Conservation (phyloP, 2,113 vertebrate species). For the Nerophis lumbriciformis region DNA sequence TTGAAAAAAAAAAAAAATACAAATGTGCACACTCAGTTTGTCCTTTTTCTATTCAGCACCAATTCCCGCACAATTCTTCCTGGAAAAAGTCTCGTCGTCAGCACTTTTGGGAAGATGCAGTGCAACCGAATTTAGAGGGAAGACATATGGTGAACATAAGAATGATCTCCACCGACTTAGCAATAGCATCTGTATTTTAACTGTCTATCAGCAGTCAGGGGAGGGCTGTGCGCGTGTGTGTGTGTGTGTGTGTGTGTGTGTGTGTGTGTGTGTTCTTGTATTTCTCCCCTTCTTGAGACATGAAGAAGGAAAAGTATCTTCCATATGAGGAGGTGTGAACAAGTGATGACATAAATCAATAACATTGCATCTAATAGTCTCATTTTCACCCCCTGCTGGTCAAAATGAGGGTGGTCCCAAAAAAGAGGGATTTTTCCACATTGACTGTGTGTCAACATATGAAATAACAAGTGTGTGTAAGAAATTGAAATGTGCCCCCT, state of each 20-base stretch:
- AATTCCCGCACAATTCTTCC: conserved; percentile 35
- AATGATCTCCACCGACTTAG: conserved; percentile 40
- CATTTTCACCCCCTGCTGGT: no score
- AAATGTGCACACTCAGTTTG: conserved; percentile 26
- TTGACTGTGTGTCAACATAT: no score
- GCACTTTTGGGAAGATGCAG: conserved; percentile 42
- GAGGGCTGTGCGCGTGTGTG: conserved; percentile 23
- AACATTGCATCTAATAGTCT: no score
- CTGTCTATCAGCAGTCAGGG: conserved; percentile 50
- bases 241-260: background rate
- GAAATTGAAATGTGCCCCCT: no score
- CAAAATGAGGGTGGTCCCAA: no score
- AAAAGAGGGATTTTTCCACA: no score
- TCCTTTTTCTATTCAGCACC: conserved; percentile 14
- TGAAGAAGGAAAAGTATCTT: no score
- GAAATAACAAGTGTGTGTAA: no score
- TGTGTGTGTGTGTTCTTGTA: background rate
- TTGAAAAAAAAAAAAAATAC: conserved; percentile 5
- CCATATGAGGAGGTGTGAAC: no score
- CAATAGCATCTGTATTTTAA: conserved; percentile 58
- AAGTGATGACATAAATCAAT: no score
- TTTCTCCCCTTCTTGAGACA: no score
- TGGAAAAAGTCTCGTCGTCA: conserved; percentile 48
- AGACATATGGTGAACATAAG: conserved; percentile 42
- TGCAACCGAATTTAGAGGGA: conserved; percentile 27